A percentile compares a stretch with the other conserved stretches of the same genome.
phyloP scores from a whole-genome alignment of 30 jellyfish, hydroid and myxozoan species.

The Aurelia aurita complex sp. Pacific region DNA sequence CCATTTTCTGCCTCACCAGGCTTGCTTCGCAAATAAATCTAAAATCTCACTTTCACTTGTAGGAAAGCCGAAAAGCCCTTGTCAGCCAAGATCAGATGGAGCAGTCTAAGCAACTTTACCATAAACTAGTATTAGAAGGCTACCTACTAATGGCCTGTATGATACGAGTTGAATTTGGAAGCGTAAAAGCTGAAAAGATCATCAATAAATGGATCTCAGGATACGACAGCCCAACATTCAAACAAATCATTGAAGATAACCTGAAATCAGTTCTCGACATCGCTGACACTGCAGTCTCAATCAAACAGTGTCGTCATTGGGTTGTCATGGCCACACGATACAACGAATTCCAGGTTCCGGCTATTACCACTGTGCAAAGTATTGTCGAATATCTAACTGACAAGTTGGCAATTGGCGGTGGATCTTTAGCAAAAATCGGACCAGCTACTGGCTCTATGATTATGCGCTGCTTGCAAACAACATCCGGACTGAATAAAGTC shows the following conservation, averaged over 20 bases:
- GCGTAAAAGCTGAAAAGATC: conserved; percentile 39
- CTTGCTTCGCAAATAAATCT: too few relatives aligned
- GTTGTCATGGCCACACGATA: conserved; percentile 78
- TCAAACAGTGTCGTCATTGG: conserved; percentile 68
- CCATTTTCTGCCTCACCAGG: too few relatives aligned
- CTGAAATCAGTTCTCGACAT: conserved; percentile 65
- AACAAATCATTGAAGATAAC: conserved; percentile 56
- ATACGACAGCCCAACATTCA: conserved; percentile 46
- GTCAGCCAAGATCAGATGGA: conserved; percentile 63
- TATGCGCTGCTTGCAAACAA: conserved; percentile 49
- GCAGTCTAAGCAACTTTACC: conserved; percentile 38
- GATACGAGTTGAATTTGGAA: conserved; percentile 61
- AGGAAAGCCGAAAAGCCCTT: conserved; percentile 69
- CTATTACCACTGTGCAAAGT: conserved; percentile 17
- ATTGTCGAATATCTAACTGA: conserved; percentile 52
- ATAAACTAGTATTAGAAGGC: conserved; percentile 58
- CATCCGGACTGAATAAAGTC: conserved; percentile 18
- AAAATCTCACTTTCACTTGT: background rate
- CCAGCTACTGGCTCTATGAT: conserved; percentile 57
- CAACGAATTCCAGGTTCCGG: conserved; percentile 58
- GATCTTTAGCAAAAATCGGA: conserved; percentile 68
- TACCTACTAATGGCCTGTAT: conserved; percentile 63
- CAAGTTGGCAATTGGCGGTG: conserved; percentile 57
- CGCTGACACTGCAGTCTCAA: conserved; percentile 68
- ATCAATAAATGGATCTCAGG: conserved; percentile 78